Percentiles rank a stretch among this genome's conserved stretches.
phyloP scores from a whole-genome alignment of 2,797 vertebrate species.

The Synanceia verrucosa region DNA sequence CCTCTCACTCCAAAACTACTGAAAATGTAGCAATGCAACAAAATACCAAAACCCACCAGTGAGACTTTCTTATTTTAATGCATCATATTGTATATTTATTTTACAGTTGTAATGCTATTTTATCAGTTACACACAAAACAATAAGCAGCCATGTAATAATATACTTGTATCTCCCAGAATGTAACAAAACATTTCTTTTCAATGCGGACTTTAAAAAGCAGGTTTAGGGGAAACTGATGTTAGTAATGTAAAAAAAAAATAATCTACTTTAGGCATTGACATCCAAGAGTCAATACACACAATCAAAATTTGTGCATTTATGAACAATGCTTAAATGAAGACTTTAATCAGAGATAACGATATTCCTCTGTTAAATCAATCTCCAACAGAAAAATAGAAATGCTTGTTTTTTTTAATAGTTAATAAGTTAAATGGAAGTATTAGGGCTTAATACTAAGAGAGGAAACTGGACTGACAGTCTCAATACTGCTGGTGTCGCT shows the following conservation, averaged over 20 bases:
- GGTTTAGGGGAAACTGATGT: neutral
- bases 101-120: constrained; percentile 57
- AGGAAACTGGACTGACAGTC: constrained; percentile 2
- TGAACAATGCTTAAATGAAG: constrained; percentile 14
- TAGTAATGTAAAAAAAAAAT: constrained; percentile 18
- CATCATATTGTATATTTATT: constrained; percentile 57
- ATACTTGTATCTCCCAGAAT: constrained; percentile 55
- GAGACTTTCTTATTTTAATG: constrained; percentile 55
- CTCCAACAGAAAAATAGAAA: neutral
- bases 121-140: constrained; percentile 64
- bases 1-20: neutral
- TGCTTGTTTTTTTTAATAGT: constrained; percentile 11
- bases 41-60: neutral
- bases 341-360: constrained; percentile 13
- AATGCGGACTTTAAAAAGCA: constrained; percentile 32
- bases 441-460: neutral
- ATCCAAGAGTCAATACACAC: too few species aligned
- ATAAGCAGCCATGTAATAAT: constrained; percentile 51
- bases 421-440: constrained; percentile 29
- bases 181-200: constrained; percentile 18
- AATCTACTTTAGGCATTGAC: constrained; percentile 28
- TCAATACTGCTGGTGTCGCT: constrained; percentile 49
- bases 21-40: neutral
- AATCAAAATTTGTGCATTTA: constrained; percentile 9
- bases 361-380: constrained; percentile 7